Percentiles rank a stretch among this genome's conserved stretches.
These are phyloP conservation scores for Drosophila neoperkinsi DNA, from an alignment of 2,888 invertebrate species.

Conservation along the genomic window DNA sequence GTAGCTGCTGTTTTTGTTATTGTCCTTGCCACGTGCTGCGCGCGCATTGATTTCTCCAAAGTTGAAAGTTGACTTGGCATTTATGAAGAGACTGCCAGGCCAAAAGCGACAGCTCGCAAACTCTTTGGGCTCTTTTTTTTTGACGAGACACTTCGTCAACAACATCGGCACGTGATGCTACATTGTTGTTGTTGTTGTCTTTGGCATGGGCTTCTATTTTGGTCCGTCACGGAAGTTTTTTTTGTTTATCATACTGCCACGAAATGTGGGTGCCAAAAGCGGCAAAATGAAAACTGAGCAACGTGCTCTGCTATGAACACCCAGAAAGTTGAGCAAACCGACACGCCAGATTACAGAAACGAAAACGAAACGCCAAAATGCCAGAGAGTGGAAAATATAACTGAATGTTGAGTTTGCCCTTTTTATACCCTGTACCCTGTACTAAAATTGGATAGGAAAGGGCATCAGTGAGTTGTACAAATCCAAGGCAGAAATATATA, in stretches of 20 bases:
- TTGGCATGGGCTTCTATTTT: conserved; percentile 57
- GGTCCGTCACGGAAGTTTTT: conserved; percentile 54
- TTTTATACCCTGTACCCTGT: not conserved
- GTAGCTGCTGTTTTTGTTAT: conserved; percentile 5
- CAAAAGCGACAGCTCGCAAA: conserved; percentile 2
- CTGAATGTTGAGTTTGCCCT: not conserved
- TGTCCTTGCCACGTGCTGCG: conserved; percentile 84
- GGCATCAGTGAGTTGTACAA: not conserved
- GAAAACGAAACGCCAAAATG: conserved; percentile 31
- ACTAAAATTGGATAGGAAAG: not conserved
- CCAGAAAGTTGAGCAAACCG: conserved; percentile 37
- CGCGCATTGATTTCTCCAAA: conserved; percentile 82
- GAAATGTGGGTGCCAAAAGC: conserved; percentile 30
- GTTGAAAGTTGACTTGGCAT: conserved; percentile 44
- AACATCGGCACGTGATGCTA: conserved; percentile 49
- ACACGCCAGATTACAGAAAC: conserved; percentile 39
- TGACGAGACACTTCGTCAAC: conserved; percentile 64
- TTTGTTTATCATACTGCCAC: conserved; percentile 16
- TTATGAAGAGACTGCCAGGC: conserved; percentile 32
- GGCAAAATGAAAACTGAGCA: conserved; percentile 13
- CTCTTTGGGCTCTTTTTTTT: conserved; percentile 38
- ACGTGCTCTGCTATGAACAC: not conserved
- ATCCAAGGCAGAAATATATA: not conserved
- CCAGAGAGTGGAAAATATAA: not conserved
- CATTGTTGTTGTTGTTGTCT: conserved; percentile 19